Base-by-base conservation (phyloP, 2,113 vertebrate genomes). In the Noctilio leporinus region DNA sequence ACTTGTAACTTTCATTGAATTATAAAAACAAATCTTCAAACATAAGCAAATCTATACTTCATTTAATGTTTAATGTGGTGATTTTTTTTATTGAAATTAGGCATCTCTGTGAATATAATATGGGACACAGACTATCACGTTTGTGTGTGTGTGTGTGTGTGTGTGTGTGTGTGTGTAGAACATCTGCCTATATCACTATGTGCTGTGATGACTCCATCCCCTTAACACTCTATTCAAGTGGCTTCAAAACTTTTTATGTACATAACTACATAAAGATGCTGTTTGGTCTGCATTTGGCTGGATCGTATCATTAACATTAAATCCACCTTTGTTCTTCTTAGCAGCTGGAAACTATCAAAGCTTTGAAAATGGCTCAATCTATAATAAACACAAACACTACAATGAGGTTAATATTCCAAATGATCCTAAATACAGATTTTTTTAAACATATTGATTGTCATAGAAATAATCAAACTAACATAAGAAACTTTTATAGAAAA, bases 221-320 rank as follows among this genome's bases (percentile, higher is more conserved):
- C 20, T 33, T 16, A 67, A 76, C 26, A 65, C 38, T 83, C 80
- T 73, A 62, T 69, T 67, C 47, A 77, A 62, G 24, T 88, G 19
- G 88, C 38, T 76, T 72, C 38, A 84, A 69, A 76, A 64, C n/a
- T 49, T 87, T 75, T 51, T 75, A 73, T 69, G 12, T 80, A 19
- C 28, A 19, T 73, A 77, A 73, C 15, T 57, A 33, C 47, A 24
- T 20, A 33, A 51, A 19, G 40, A 35, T 89, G 22, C 17, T 77
- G 28, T 78, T 95, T 92, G 40, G 30, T 89, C 83, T 93, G 80
- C 84, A 84, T 64, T 89, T 75, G 28, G 26, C 70, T 84, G 57
- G 45, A 75, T 76, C 0, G 0, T 64, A 35, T 35, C 75, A 55
- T 90, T 88, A 70, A 53, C 53, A 28, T 70, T 93, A 80, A 57